These are phyloP conservation scores for Kryptolebias ocellatus DNA, from an alignment of 2,797 vertebrate species.

Conservation along the genomic window DNA sequence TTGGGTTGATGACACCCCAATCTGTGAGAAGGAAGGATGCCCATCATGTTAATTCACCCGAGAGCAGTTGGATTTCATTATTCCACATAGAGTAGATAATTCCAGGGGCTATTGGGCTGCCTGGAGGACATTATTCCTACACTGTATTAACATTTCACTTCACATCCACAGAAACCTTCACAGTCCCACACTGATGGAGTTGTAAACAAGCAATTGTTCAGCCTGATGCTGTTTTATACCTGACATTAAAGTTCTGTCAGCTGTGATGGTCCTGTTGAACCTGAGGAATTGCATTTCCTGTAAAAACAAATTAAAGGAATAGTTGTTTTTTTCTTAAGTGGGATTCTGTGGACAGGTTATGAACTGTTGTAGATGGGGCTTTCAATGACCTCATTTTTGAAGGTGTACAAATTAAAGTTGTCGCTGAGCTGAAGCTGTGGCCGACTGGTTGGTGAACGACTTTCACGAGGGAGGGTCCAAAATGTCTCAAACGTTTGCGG, in stretches of 20 bases:
- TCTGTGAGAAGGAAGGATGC: constrained; percentile 61
- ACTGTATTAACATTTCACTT: constrained; percentile 45
- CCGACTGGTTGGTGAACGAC: no score
- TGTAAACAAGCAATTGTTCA: constrained; percentile 42
- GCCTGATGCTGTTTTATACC: background rate
- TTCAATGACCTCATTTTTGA: no score
- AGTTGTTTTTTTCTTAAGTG: no score
- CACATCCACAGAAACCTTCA: constrained; percentile 24
- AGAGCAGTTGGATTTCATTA: constrained; percentile 77
- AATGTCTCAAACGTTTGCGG: no score
- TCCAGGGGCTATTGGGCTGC: constrained; percentile 64
- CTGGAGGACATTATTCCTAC: constrained; percentile 48
- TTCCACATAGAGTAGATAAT: constrained; percentile 58
- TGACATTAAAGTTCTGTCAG: constrained; percentile 7
- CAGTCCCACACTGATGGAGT: constrained; percentile 19
- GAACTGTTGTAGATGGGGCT: no score
- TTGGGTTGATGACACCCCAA: constrained; percentile 52
- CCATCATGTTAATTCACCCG: constrained; percentile 75
- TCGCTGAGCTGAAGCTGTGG: no score
- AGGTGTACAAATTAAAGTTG: no score
- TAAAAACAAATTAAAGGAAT: no score
- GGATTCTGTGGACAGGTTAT: no score
- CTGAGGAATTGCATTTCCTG: background rate
- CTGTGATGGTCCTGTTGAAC: constrained; percentile 17
- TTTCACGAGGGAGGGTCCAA: no score